A percentile compares a stretch with the other conserved stretches of the same genome.
These are phyloP conservation scores for Maylandia zebra DNA, from an alignment of 2,113 vertebrate species.

Conservation along the genomic window DNA sequence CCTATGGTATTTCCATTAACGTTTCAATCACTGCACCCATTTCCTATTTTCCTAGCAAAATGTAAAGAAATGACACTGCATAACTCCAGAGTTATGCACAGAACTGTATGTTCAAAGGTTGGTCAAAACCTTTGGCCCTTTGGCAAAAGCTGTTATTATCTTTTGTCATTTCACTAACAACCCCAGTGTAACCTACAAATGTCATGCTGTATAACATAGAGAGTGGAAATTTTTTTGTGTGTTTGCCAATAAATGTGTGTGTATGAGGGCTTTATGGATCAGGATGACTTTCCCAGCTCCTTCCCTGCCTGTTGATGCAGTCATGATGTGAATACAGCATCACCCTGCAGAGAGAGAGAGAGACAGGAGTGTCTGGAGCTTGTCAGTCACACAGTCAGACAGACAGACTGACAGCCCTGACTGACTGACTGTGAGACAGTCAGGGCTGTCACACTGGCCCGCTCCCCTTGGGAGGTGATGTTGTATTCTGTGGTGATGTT, in stretches of 20 bases:
- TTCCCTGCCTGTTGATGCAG: conserved; percentile 16
- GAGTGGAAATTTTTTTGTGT: not conserved
- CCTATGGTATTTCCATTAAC: not conserved
- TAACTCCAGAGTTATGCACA: not conserved
- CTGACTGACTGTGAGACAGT: not conserved
- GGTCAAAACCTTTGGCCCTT: not conserved
- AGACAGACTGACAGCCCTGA: conserved; percentile 10
- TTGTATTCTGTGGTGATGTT: conserved; percentile 37
- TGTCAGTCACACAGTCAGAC: conserved; percentile 19
- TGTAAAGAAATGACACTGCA: not conserved
- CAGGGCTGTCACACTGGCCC: not conserved
- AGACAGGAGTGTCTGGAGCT: conserved; percentile 12
- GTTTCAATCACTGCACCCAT: not conserved
- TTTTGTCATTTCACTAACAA: not conserved
- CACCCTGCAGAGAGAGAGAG: not conserved
- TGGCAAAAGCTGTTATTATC: not conserved
- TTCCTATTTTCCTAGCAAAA: not conserved
- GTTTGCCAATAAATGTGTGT: not conserved
- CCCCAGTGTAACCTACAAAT: not conserved
- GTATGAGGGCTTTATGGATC: not conserved
- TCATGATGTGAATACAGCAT: conserved; percentile 22
- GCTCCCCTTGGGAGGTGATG: not conserved
- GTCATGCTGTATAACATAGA: not conserved
- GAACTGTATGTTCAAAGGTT: not conserved
- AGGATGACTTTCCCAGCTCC: conserved; percentile 39